Evolutionary conservation across 2,888 invertebrate species (phyloP), one percentile per base, ranked within the genome.

Genomic region (Drosophila borealis): DNA sequence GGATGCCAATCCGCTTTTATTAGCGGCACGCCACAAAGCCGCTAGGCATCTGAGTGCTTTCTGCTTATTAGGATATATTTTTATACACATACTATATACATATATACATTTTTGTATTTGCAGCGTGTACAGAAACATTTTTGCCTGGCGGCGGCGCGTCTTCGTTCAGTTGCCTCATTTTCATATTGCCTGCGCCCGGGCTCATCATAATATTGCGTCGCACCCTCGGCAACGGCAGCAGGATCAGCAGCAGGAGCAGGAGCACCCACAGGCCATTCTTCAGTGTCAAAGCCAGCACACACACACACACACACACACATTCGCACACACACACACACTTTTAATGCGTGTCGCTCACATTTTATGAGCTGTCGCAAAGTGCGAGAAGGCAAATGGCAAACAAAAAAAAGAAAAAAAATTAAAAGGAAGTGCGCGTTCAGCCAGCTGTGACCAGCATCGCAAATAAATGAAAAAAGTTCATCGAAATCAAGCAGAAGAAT

Each of bases 291-390:
- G 71, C 62, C 86, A 77, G 63, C 68, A 56, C 48, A 80, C 56
- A 64, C 61, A 36, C 49, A 34, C 46, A 55, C 34, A 49, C n/a
- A 39, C 54, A 55, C 13, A 46, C 49, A 48, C 48, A n/a, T n/a
- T 13, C 25, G 8, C 39, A 39, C 65, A 56, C 53, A 69, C 68
- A 68, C 68, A 64, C 65, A 74, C 68, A 76, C 59, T 75, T 79
- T 87, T 85, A 85, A 89, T 89, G 85, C 88, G 89, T 87, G 81
- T 89, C 85, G 85, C 80, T 89, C 80, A 73, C 83, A 86, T 85
- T 89, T 85, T 89, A 85, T 85, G 85, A 85, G 85, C 89, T 85
- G 85, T 88, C 89, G 81, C 89, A 88, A 83, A 81, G 74, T 88
- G 76, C 77, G 82, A 75, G 72, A 60, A 51, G 48, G 73, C 82